Percentiles rank a stretch among this genome's conserved stretches.
Conservation (phyloP, 2,797 vertebrate genomes). For the Paratrypauchen microcephalus region DNA sequence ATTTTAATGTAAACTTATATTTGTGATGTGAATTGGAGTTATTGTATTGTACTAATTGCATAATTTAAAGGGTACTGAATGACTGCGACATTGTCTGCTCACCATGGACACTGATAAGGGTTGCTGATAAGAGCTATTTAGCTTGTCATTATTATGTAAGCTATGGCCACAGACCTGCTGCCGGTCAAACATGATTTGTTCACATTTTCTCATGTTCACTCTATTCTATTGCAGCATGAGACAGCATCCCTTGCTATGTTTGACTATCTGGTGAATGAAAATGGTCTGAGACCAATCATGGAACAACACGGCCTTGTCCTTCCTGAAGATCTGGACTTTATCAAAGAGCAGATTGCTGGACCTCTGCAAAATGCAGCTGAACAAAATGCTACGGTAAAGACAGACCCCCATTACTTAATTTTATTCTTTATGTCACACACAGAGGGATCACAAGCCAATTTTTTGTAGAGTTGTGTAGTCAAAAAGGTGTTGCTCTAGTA, state of each 20-base stretch:
- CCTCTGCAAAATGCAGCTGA: conserved; percentile 51
- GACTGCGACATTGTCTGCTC: neutral
- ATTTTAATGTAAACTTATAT: neutral
- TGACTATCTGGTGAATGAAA: conserved; percentile 85
- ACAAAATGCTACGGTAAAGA: conserved; percentile 21
- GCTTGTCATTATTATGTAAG: conserved; percentile 4
- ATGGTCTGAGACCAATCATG: conserved; percentile 80
- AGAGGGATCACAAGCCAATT: too few relatives aligned
- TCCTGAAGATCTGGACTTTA: conserved; percentile 87
- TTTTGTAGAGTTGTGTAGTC: too few relatives aligned
- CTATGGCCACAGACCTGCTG: conserved; percentile 13
- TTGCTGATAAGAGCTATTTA: conserved; percentile 22
- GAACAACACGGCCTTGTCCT: conserved; percentile 77
- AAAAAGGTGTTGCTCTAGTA: too few relatives aligned
- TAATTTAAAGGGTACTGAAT: neutral
- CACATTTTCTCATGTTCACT: neutral
- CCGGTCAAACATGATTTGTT: conserved; percentile 10
- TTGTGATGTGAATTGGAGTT: neutral
- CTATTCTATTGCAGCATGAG: conserved; percentile 83
- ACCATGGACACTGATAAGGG: conserved; percentile 18
- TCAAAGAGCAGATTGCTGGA: conserved; percentile 92
- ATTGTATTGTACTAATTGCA: neutral
- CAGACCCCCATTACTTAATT: conserved; percentile 26
- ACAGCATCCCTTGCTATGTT: conserved; percentile 89
- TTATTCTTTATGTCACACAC: too few relatives aligned